Conservation (phyloP, 1,140 invertebrate genomes). For the Musca vetustissima region DNA sequence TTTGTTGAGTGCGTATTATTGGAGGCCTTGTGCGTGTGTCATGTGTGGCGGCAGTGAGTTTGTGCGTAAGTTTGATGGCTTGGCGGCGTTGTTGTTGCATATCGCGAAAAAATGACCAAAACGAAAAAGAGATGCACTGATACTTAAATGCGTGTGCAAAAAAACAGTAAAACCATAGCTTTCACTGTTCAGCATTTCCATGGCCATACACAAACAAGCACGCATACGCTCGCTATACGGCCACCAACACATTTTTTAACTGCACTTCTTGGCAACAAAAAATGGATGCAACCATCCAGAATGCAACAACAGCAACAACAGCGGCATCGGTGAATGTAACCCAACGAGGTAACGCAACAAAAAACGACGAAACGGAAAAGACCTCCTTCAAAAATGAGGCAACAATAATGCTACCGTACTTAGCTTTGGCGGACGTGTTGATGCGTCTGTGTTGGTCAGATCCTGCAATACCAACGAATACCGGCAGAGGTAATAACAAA, state of each 20-base stretch:
- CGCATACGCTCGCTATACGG: too few relatives aligned
- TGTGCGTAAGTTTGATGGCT: not conserved
- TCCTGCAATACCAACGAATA: too few relatives aligned
- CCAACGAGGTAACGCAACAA: too few relatives aligned
- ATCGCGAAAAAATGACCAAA: conserved; percentile 27
- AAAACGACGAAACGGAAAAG: not conserved
- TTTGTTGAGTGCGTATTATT: conserved; percentile 1
- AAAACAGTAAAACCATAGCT: conserved; percentile 28
- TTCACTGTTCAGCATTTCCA: not conserved
- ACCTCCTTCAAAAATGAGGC: conserved; percentile 9
- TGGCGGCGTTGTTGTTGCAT: conserved; percentile 18
- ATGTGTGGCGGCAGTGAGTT: not conserved
- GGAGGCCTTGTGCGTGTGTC: conserved; percentile 5
- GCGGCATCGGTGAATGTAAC: too few relatives aligned
- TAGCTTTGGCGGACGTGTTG: too few relatives aligned
- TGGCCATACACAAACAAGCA: not conserved
- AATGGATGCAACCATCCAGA: too few relatives aligned
- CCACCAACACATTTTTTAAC: too few relatives aligned
- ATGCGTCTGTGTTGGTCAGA: too few relatives aligned
- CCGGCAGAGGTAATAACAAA: too few relatives aligned
- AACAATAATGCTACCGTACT: too few relatives aligned
- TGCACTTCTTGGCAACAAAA: too few relatives aligned
- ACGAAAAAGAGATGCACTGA: conserved; percentile 29
- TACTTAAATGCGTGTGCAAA: conserved; percentile 18
- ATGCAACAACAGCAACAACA: too few relatives aligned